Base-by-base conservation (phyloP, 2,888 invertebrate genomes). In the Ernsta delagoae region DNA sequence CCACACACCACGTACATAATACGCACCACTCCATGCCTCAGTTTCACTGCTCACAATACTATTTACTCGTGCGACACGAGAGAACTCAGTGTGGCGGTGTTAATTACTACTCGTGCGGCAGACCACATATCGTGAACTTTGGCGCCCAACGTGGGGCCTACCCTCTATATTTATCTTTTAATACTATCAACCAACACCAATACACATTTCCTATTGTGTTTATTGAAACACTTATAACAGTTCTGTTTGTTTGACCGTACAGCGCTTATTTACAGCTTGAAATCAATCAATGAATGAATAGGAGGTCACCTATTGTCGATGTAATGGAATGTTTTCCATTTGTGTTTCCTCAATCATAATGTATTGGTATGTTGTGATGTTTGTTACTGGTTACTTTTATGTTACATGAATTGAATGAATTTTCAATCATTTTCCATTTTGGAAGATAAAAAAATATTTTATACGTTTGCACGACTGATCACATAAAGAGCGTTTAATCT, bases 51-150 rank as follows among this genome's bases (percentile, higher is more conserved):
- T 12, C 39, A 57, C 12, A 36, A 43, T 36, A 54, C 41, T 61
- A 61, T 45, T 56, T 67, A 57, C 48, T 62, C 36, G 24, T 43
- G 36, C 53, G 56, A 56, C 36, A 70, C 43, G 70, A 68, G 63
- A 24, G 72, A 67, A 74, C 62, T 16, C 54, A 60, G 69, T 66
- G 62, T 16, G 85, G 86, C 83, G 87, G 87, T 90, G 92, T 92
- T 92, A 92, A 93, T 93, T 91, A 92, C 92, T 89, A 88, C 89
- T 91, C 89, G 86, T 88, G 90, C 83, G 92, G 91, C 86, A 81
- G 79, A 83, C 91, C 92, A 85, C 92, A 92, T 87, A 91, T 91
- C 92, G 88, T 36, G 61, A 67, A 67, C 61, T 67, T 67, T 92
- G 91, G 90, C 87, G 86, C 90, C 87, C 88, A 87, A 86, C 81